These are phyloP conservation scores for Bos taurus DNA, from an alignment of 2,113 vertebrate species.

Conservation along the genomic window DNA sequence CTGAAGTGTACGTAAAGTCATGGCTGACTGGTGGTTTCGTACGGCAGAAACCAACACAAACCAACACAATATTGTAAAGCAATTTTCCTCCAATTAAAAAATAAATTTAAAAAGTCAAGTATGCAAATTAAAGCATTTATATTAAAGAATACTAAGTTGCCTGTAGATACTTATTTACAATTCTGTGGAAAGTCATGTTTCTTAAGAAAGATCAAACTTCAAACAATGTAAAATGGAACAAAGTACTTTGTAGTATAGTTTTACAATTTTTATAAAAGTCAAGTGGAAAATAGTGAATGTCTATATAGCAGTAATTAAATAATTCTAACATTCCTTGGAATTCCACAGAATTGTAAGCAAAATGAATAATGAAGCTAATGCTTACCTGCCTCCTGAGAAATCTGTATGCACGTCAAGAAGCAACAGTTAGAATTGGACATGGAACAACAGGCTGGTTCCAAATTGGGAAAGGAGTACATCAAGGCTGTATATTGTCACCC, in stretches of 20 bases:
- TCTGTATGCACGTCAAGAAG: neutral
- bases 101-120: neutral
- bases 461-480: neutral
- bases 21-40: neutral
- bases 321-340: neutral
- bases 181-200: neutral
- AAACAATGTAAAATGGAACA: neutral
- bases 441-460: neutral
- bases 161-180: neutral
- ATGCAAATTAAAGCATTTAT: neutral
- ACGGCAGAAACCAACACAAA: neutral
- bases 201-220: constrained; percentile 7
- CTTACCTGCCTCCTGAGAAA: neutral
- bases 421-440: neutral
- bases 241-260: neutral
- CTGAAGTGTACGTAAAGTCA: neutral
- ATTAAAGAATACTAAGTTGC: neutral
- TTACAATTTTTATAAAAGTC: neutral
- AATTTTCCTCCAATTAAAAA: neutral
- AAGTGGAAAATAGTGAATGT: neutral
- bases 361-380: neutral
- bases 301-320: neutral
- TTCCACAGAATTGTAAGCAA: neutral
- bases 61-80: neutral
- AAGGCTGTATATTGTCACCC: neutral